phyloP scores from a whole-genome alignment of 2,113 vertebrate genomes.

The Cottus gobio region DNA sequence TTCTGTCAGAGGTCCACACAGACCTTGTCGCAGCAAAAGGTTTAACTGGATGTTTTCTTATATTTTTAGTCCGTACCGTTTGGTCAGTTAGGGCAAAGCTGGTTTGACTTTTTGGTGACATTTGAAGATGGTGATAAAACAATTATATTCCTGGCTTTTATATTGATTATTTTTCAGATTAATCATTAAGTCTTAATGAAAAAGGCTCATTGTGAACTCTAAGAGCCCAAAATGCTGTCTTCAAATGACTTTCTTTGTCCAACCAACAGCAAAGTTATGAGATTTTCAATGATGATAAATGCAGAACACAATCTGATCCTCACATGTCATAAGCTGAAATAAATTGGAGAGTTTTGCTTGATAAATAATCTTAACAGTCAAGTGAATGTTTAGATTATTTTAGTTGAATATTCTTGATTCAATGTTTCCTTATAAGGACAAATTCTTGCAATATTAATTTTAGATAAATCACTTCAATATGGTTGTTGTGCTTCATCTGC shows the following conservation, averaged over 20 bases:
- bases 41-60: background rate
- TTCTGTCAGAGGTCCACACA: slow-evolving; percentile 27
- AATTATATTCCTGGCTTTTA: background rate
- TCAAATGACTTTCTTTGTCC: background rate
- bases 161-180: background rate
- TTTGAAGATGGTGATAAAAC: background rate
- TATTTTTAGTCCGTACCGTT: background rate
- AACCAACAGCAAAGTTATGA: background rate
- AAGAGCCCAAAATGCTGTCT: background rate
- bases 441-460: background rate
- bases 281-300: background rate
- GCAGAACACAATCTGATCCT: background rate
- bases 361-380: background rate
- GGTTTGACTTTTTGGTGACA: background rate
- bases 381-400: background rate
- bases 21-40: slow-evolving; percentile 4
- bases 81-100: background rate
- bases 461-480: background rate
- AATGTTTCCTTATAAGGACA: background rate
- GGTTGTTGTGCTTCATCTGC: background rate
- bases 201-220: background rate
- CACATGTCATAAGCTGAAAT: background rate
- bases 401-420: background rate
- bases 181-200: background rate
- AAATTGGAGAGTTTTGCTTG: background rate